Percentiles rank a stretch among this genome's conserved stretches.
Evolutionary conservation across 2,113 vertebrate species (phyloP).

Genomic region (Miniopterus natalensis): DNA sequence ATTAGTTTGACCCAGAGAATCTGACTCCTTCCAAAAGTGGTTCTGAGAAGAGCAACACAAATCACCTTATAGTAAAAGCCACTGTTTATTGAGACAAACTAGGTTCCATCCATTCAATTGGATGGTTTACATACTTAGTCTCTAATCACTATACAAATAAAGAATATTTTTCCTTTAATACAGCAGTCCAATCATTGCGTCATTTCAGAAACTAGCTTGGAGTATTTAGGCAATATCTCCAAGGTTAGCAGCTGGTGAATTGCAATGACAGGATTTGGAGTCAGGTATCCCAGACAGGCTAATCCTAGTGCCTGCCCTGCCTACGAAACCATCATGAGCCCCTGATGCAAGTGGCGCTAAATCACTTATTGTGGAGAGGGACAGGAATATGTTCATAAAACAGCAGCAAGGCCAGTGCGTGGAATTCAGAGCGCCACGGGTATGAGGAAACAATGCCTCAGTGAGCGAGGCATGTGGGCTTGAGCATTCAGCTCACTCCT

Average conservation of each 20-base stretch:
- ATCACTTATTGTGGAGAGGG: not conserved
- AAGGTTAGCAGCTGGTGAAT: not conserved
- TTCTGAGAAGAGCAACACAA: conserved; percentile 50
- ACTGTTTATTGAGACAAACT: conserved; percentile 55
- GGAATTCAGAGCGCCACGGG: not conserved
- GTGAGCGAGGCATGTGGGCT: not conserved
- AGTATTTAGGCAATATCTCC: not conserved
- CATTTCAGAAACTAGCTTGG: conserved; percentile 51
- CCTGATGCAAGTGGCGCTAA: not conserved
- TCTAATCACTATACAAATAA: not conserved
- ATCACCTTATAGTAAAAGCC: conserved; percentile 54
- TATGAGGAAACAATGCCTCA: not conserved
- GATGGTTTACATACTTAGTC: conserved; percentile 24
- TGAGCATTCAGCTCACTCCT: not conserved
- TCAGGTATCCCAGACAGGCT: not conserved
- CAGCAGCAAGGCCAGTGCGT: not conserved
- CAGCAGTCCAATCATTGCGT: not conserved
- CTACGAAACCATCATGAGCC: not conserved
- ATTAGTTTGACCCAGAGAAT: conserved; percentile 64
- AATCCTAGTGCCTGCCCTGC: not conserved
- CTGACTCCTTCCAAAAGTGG: conserved; percentile 20
- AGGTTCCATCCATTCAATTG: not conserved
- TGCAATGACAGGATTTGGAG: conserved; percentile 40
- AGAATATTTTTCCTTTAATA: conserved; percentile 21
- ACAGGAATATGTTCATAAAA: not conserved